Conservation (phyloP, 2,888 invertebrate species). For the Galerucella nymphaeae region DNA sequence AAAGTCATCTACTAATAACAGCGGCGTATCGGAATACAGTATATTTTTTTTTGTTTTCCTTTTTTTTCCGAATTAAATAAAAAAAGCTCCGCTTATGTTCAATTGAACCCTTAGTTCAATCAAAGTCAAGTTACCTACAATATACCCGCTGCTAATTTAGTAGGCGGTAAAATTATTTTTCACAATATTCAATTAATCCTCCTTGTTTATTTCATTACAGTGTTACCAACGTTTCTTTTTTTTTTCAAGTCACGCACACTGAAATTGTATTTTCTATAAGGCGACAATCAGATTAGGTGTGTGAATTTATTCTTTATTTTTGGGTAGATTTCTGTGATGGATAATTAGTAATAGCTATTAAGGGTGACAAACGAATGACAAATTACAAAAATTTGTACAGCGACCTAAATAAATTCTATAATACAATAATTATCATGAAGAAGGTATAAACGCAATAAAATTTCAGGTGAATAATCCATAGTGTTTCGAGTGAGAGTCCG, state of each 20-base stretch:
- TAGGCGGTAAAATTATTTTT: slow-evolving; percentile 51
- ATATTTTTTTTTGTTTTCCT: slow-evolving; percentile 19
- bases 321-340: slow-evolving; percentile 20
- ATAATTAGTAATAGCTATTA: slow-evolving; percentile 24
- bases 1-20: slow-evolving; percentile 52
- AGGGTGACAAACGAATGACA: slow-evolving; percentile 20
- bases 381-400: slow-evolving; percentile 7
- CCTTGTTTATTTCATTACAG: slow-evolving; percentile 45
- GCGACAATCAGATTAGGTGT: slow-evolving; percentile 36
- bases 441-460: slow-evolving; percentile 13
- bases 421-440: slow-evolving; percentile 15
- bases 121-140: slow-evolving; percentile 53
- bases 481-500: slow-evolving; percentile 1
- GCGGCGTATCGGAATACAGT: slow-evolving; percentile 35
- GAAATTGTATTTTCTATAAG: slow-evolving; percentile 30
- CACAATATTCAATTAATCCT: slow-evolving; percentile 52
- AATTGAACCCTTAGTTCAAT: slow-evolving; percentile 47
- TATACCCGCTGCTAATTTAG: slow-evolving; percentile 43
- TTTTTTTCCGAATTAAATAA: not conserved
- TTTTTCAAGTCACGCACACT: slow-evolving; percentile 40
- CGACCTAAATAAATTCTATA: not conserved
- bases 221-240: slow-evolving; percentile 36
- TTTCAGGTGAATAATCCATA: slow-evolving; percentile 7
- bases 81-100: slow-evolving; percentile 28
- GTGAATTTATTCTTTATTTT: slow-evolving; percentile 30